Evolutionary conservation across 2,113 vertebrate species (phyloP), one percentile per base, ranked within the genome.

Genomic region (Ciconia maguari): DNA sequence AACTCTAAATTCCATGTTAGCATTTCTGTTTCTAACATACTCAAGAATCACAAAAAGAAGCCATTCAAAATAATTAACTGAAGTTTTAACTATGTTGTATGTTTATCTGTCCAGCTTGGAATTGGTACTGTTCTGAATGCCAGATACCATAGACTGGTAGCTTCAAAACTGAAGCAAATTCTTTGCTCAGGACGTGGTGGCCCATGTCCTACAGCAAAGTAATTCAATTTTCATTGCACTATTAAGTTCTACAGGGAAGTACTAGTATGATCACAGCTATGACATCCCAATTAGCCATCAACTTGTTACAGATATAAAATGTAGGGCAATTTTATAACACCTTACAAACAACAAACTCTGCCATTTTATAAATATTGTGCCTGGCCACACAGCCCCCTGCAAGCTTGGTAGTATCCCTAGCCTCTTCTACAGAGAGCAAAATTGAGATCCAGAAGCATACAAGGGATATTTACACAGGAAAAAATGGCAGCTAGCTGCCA

Each of bases 391-490:
- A 93, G 61, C 32, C 44, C 44, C 42, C 83, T 44, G 5, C 26
- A n/a, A 79, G 57, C 52, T 78, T 32, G 34, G 13, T 27, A 27
- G 24, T 30, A 57, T 36, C 48, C 68, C 38, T 38, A 89, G 60
- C 21, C 60, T 16, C 10, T 79, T 71, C 83, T 46, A 36, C 54
- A 74, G 54, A 85, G 42, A 79, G 58, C 60, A 91, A 70, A 88
- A 62, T 3, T 48, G 70, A 94, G 70, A 89, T 69, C 54, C 70
- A 93, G 75, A 55, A 95, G n/a, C 48, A 87, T 71, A 93, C 62
- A 80, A 77, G 81, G 80, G 90, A 89, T 92, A 92, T 91, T 87
- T 96, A 82, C 57, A 79, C 16, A 61, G 51, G 57, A 17, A 86
- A 87, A 77, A 79, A 83, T 24, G 75, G 54, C 57, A 94, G 54